Evolutionary conservation across 2,113 vertebrate genomes (phyloP), one percentile per base, ranked within the genome.

Genomic region (Rhagologus leucostigma): DNA sequence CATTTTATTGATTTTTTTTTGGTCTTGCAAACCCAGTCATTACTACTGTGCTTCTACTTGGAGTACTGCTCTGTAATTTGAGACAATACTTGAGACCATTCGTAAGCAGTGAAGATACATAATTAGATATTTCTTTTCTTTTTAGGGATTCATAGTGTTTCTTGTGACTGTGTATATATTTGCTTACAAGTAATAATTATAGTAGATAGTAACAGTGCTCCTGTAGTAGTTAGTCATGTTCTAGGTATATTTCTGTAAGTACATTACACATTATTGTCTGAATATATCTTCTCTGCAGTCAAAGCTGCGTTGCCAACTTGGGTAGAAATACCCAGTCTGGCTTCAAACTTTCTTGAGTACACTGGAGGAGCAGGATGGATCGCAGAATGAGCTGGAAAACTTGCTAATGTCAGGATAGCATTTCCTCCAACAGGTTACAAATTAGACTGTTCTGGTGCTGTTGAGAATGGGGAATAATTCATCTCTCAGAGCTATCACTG

Each of bases 401-500:
- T 87, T 59, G 17, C 56, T 92, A 86, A 50, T 57, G 59, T 32
- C 39, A 44, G 39, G 74, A 37, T 23, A 84, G 39, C 13, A 33
- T 92, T 95, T 84, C n/a, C 44, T 73, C 76, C 88, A 82, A 62
- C 64, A 89, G 41, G 53, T 92, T 93, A 94, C 41, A 86, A 86
- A 89, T 89, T 75, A 41, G 57, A 60, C 86, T 65, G 76, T 68
- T 81, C 83, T 90, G 60, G 44, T 17, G 37, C 80, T 87, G 37
- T 14, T 86, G 69, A 86, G 76, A 90, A 88, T 55, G 39, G 74
- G 70, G 84, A 93, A 87, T 85, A 95, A 88, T 92, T 53, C 49
- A 70, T 78, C 84, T 84, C 83, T 86, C 85, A 60, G 69, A 96
- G 90, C 86, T 83, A 96, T 90, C 88, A 37, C 73, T 84, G 83